These are phyloP conservation scores for Baryphthengus martii DNA, from an alignment of 2,113 vertebrate species.

Conservation along the genomic window DNA sequence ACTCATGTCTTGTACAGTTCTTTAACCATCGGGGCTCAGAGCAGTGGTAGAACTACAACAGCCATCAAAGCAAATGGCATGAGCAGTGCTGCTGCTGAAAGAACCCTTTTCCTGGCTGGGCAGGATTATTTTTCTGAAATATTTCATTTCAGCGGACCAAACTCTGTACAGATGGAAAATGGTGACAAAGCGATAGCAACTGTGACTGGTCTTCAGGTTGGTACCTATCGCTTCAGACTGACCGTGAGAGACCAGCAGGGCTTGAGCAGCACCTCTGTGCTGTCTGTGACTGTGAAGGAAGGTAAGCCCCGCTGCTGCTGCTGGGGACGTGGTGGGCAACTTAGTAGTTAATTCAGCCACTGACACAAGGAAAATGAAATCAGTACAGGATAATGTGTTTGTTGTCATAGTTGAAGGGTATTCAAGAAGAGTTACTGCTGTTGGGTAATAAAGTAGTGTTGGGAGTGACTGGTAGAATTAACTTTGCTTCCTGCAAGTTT, in stretches of 20 bases:
- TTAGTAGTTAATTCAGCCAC: neutral
- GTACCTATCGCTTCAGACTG: constrained; percentile 82
- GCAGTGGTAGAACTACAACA: neutral
- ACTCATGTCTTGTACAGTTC: neutral
- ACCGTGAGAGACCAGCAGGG: constrained; percentile 83
- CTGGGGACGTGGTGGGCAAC: neutral
- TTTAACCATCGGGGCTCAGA: neutral
- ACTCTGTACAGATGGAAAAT: constrained; percentile 74
- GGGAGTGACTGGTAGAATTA: neutral
- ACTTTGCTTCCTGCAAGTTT: neutral
- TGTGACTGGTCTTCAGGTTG: constrained; percentile 76
- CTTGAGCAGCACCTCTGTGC: constrained; percentile 72
- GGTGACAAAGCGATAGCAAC: constrained; percentile 75
- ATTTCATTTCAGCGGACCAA: constrained; percentile 78
- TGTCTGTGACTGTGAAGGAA: constrained; percentile 78
- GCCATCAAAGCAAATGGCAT: neutral
- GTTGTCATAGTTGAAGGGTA: neutral
- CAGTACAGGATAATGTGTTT: neutral
- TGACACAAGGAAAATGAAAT: neutral
- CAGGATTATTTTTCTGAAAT: neutral
- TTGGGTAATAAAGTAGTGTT: neutral
- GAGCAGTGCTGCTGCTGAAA: neutral
- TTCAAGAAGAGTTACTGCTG: neutral
- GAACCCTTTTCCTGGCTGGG: neutral
- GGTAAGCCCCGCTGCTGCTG: constrained; percentile 66